Evolutionary conservation across 2,113 vertebrate genomes (phyloP).

Genomic region (Anseranas semipalmata): DNA sequence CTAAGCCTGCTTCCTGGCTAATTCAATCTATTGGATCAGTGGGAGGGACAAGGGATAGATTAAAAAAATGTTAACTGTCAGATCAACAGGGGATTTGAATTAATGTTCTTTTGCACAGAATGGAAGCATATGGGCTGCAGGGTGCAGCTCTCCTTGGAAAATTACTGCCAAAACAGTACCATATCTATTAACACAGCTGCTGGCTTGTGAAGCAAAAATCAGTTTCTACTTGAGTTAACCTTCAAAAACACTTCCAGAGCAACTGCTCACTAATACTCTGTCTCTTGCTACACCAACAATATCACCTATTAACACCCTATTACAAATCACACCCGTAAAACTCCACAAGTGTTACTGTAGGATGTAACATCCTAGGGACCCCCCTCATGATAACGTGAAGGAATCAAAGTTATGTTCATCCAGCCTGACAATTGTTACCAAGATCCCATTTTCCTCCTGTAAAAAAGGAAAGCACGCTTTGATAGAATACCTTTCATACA

Average conservation of each 20-base stretch:
- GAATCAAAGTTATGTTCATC: background rate
- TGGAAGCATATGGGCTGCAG: constrained; percentile 19
- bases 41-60: constrained; percentile 2
- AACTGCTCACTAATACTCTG: background rate
- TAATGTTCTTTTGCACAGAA: constrained; percentile 36
- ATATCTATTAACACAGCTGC: constrained; percentile 26
- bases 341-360: background rate
- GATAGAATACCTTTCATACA: background rate
- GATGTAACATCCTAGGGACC: background rate
- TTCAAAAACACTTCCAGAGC: background rate
- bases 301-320: background rate
- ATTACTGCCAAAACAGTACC: constrained; percentile 42
- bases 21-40: constrained; percentile 32
- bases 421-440: background rate
- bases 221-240: constrained; percentile 16
- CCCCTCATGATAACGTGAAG: background rate
- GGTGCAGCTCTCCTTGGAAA: constrained; percentile 25
- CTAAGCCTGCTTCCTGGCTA: constrained; percentile 17
- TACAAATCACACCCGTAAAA: background rate
- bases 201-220: constrained; percentile 15
- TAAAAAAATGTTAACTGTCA: constrained; percentile 28
- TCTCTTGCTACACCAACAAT: background rate
- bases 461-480: background rate
- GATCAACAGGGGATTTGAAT: constrained; percentile 35
- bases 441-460: background rate